Percentiles rank a stretch among this genome's conserved stretches.
These are phyloP conservation scores for Grammomys dolichurus DNA, from an alignment of 2,113 vertebrate species.

Conservation along the genomic window DNA sequence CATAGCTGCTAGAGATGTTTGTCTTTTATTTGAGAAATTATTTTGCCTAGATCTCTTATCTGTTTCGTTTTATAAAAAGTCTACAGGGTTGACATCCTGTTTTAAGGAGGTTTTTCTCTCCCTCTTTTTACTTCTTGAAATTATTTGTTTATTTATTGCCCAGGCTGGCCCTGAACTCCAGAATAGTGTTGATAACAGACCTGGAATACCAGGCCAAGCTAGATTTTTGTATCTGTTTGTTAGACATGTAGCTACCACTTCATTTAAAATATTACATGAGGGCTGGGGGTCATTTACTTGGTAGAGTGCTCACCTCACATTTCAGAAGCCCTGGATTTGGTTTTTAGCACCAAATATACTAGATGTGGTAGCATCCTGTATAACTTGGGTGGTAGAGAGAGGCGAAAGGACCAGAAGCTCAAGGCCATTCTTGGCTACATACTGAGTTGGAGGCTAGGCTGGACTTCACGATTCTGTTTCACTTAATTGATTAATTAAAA, in stretches of 20 bases:
- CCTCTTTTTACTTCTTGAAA: neutral
- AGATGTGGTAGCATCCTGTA: neutral
- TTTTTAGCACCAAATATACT: neutral
- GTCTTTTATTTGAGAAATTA: neutral
- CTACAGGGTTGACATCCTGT: constrained; percentile 1
- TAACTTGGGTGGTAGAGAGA: neutral
- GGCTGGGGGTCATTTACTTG: neutral
- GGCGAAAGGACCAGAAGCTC: neutral
- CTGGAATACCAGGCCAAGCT: neutral
- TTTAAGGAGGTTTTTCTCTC: constrained; percentile 22
- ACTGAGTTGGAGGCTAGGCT: neutral
- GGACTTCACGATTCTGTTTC: neutral
- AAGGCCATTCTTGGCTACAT: neutral
- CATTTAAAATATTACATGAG: constrained; percentile 50
- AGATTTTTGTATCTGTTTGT: neutral
- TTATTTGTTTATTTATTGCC: neutral
- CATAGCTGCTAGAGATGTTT: constrained; percentile 1
- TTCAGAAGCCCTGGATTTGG: neutral
- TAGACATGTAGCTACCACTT: constrained; percentile 51
- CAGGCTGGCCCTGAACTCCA: neutral
- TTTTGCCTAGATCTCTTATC: constrained; percentile 26
- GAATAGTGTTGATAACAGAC: neutral
- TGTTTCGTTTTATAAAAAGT: neutral
- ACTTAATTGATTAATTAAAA: neutral
- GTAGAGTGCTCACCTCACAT: neutral